Base-by-base conservation (phyloP, 2,113 vertebrate genomes). In the Nicator chloris region DNA sequence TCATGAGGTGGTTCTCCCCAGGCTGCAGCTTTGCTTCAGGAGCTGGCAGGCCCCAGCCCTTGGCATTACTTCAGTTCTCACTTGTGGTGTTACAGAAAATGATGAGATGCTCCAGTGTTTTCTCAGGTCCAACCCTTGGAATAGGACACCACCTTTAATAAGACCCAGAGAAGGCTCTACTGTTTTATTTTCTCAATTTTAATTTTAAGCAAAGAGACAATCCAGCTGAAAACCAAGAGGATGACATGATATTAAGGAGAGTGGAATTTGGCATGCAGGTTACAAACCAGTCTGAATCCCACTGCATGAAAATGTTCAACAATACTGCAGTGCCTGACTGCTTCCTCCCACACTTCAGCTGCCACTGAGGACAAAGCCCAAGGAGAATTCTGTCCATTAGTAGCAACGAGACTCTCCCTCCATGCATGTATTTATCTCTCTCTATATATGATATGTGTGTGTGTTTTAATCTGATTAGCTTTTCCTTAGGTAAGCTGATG, bases 341-440 rank as follows among this genome's bases (percentile, higher is more conserved):
- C 33, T 81, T 73, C 35, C 21, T 81, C 42, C 13, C 26, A 77
- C 27, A n/a, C 19, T 85, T 82, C 35, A 68, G 23, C 35, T 66
- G 57, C 0, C 6, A 27, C 61, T 19, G 17, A 93, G 40, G 63
- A 30, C n/a, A 76, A 93, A 85, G 73, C 40, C 50, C 19, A 54
- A 53, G 19, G 18, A 76, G 21, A 76, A 51, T 59, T 80, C n/a
- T 77, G 28, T n/a, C 53, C 37, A 3, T 9, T 37, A 35, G 24
- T 19, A 65, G 53, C 49, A 68, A 35, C 0, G 1, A 82, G 8
- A 59, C 12, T 39, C 7, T n/a, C 18, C 26, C 13, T 24, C 15
- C 6, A 2, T 28, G 4, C 13, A 8, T 28, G 18, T 76, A 2
- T 11, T 4, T 47, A 2, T 66, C 7, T n/a, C 45, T 44, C 13